Conservation (phyloP, 2,113 vertebrate genomes). For the Conger conger region DNA sequence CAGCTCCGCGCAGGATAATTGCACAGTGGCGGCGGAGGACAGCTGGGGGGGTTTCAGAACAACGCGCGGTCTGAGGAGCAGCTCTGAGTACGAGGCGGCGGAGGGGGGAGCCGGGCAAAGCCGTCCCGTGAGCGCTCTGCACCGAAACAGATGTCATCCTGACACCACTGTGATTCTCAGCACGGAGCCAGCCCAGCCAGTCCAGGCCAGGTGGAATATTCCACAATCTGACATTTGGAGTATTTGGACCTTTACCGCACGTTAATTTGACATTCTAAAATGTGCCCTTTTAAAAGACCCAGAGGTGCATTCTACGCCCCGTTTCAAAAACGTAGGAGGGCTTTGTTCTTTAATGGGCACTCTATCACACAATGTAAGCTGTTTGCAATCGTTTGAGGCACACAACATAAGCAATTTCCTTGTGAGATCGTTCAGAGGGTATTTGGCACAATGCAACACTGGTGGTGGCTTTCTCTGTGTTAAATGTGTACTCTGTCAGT, state of each 20-base stretch:
- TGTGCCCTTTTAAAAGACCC: too few species aligned
- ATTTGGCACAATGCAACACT: too few species aligned
- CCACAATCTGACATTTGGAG: not conserved
- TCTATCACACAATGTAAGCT: too few species aligned
- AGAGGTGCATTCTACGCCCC: too few species aligned
- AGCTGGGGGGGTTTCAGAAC: not conserved
- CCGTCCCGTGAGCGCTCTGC: not conserved
- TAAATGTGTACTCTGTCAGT: too few species aligned
- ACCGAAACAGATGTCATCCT: not conserved
- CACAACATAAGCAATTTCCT: too few species aligned
- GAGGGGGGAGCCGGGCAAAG: not conserved
- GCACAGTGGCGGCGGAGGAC: not conserved
- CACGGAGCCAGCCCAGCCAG: not conserved
- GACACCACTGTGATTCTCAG: not conserved
- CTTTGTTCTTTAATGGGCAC: too few species aligned
- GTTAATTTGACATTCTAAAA: too few species aligned
- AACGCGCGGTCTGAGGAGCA: not conserved
- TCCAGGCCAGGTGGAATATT: not conserved
- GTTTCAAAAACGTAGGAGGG: too few species aligned
- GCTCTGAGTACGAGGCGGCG: not conserved
- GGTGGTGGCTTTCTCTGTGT: too few species aligned
- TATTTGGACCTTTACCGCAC: not conserved
- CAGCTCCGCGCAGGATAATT: not conserved
- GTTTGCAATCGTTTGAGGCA: too few species aligned
- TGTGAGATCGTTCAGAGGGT: too few species aligned